Percentiles rank a stretch among this genome's conserved stretches.
These are phyloP conservation scores for Styela plicata DNA, from an alignment of 23 tunicate genomes.

Conservation along the genomic window DNA sequence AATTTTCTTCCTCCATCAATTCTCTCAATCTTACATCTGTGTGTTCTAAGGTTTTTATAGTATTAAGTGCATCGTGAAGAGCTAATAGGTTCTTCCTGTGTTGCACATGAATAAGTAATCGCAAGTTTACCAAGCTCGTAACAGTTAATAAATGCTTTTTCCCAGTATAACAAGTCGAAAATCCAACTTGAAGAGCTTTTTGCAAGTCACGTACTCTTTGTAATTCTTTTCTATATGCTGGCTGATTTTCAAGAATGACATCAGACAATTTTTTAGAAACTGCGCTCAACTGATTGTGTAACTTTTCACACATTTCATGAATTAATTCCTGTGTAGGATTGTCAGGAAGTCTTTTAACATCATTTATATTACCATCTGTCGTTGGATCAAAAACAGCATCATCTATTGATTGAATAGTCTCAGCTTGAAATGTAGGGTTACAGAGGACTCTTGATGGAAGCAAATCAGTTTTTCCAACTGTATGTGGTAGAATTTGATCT, in stretches of 20 bases:
- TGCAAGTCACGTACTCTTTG: slow-evolving; percentile 74
- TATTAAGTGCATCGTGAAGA: slow-evolving; percentile 51
- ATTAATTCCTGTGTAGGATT: slow-evolving; percentile 28
- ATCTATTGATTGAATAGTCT: neutral
- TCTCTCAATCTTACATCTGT: slow-evolving; percentile 83
- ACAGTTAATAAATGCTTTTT: slow-evolving; percentile 23
- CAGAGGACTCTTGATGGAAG: neutral
- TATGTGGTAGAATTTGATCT: neutral
- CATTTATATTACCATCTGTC: slow-evolving; percentile 37
- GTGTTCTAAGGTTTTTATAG: slow-evolving; percentile 85
- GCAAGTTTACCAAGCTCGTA: neutral
- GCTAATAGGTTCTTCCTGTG: slow-evolving; percentile 36
- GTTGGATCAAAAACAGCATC: neutral
- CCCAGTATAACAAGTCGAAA: slow-evolving; percentile 56
- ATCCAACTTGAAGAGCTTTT: slow-evolving; percentile 53
- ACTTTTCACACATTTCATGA: slow-evolving; percentile 33
- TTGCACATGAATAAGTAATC: slow-evolving; percentile 4
- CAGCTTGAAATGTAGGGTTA: slow-evolving; percentile 6
- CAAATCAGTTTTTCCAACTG: neutral
- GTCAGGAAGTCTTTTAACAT: slow-evolving; percentile 34
- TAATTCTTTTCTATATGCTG: slow-evolving; percentile 78
- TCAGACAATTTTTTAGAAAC: slow-evolving; percentile 79
- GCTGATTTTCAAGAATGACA: slow-evolving; percentile 82
- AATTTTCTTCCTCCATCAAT: slow-evolving; percentile 77
- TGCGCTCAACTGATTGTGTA: slow-evolving; percentile 48